phyloP scores from a whole-genome alignment of 2,113 vertebrate genomes.

The Macrotis lagotis region DNA sequence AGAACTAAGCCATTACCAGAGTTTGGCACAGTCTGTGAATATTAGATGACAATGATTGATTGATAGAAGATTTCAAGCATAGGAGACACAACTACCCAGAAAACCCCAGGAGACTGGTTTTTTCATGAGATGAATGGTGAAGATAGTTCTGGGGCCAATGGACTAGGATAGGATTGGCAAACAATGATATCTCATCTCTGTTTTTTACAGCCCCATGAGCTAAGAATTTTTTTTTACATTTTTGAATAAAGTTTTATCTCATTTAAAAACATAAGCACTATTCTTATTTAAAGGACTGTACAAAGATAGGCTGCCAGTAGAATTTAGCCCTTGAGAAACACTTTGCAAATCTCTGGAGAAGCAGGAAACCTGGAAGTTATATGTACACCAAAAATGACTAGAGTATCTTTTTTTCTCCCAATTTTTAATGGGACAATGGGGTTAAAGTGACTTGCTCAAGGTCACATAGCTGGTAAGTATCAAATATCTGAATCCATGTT shows the following conservation, averaged over 20 bases:
- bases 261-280: neutral
- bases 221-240: neutral
- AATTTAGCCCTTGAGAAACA: neutral
- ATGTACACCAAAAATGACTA: neutral
- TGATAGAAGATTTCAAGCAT: neutral
- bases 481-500: no score
- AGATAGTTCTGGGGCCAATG: neutral
- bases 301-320: neutral
- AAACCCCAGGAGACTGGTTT: neutral
- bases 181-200: no score
- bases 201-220: neutral
- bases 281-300: neutral
- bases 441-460: no score
- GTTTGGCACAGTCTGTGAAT: neutral
- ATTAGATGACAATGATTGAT: neutral
- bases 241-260: neutral
- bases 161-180: neutral
- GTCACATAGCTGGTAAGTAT: no score
- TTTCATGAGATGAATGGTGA: neutral
- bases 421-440: no score
- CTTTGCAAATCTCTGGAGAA: neutral
- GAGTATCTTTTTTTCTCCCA: no score
- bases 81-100: neutral
- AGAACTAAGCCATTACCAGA: neutral
- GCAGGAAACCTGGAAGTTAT: neutral